Conservation (phyloP, 2,888 invertebrate genomes). For the Leucozona laternaria region DNA sequence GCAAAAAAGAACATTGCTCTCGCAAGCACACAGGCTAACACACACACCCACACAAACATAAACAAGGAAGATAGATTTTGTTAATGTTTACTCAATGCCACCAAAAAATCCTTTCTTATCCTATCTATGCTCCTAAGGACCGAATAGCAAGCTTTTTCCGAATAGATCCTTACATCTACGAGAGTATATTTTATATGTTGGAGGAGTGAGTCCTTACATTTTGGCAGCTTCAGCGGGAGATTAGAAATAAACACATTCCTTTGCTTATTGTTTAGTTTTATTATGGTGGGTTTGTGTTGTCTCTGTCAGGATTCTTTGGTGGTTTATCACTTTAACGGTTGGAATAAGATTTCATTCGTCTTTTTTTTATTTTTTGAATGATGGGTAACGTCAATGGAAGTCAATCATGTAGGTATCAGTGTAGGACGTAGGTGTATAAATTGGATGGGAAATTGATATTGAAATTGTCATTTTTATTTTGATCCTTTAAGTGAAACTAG, state of each 20-base stretch:
- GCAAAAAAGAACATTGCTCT: slow-evolving; percentile 23
- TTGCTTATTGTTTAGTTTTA: slow-evolving; percentile 33
- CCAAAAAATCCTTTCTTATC: slow-evolving; percentile 28
- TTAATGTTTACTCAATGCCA: slow-evolving; percentile 30
- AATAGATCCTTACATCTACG: not conserved
- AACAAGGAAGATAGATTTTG: slow-evolving; percentile 39
- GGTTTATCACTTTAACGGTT: slow-evolving; percentile 39
- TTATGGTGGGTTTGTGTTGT: not conserved
- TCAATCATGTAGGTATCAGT: slow-evolving; percentile 7
- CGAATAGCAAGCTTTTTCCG: slow-evolving; percentile 10
- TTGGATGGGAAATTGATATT: slow-evolving; percentile 6
- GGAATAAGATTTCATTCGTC: slow-evolving; percentile 8
- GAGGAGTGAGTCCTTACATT: slow-evolving; percentile 6
- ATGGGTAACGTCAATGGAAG: not conserved
- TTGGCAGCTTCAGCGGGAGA: slow-evolving; percentile 9
- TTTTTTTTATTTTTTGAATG: not conserved
- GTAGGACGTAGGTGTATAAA: not conserved
- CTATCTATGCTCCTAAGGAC: not conserved
- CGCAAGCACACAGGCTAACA: not conserved
- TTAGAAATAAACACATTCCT: slow-evolving; percentile 41
- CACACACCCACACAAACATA: not conserved
- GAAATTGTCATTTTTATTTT: not conserved
- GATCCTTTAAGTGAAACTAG: not conserved
- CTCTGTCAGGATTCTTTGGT: slow-evolving; percentile 4
- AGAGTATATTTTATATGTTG: too few relatives aligned